Base-by-base conservation (phyloP, 2,888 invertebrate genomes). In the Leucophora obtusa region DNA sequence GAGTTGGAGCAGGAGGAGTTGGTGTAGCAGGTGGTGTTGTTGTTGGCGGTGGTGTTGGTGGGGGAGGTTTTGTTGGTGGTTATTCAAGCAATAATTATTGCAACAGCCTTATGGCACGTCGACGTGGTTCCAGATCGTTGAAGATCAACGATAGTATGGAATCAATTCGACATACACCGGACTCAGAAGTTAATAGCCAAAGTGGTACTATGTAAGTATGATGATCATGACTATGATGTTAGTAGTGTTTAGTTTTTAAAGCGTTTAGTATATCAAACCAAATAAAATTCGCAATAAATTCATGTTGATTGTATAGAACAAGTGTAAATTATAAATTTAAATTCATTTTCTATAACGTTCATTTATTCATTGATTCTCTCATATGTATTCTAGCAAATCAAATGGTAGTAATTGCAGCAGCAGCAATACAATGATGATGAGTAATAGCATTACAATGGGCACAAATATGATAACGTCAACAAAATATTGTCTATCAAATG, bases 111-210 rank as follows among this genome's bases (percentile, higher is more conserved):
- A 87, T 92, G 85, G 92, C 92, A 86, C 90, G 92, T 85, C 92
- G 92, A 89, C 88, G 92, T 80, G 89, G 91, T 82, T 91, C 92
- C 73, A 90, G 91, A 85, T 87, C 91, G 83, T 88, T 91, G 85
- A 91, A 86, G 84, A 87, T 87, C 84, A 86, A 87, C 85, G 87
- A 87, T 85, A 87, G 87, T 82, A 84, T 87, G 87, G 87, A 87
- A 85, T 87, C 87, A 63, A 86, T 87, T 83, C 86, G 87, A 70
- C 86, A 86, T 54, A 87, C 87, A 79, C 87, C 87, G 77, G 87
- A 87, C 82, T 87, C 86, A 81, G 87, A 87, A 83, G 85, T 84
- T 84, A 86, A 85, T 82, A 87, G 87, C 82, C 86, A 85, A 84
- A 86, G 85, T 82, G 87, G 86, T 83, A 87, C 86, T 70, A 85